Evolutionary conservation across 2,797 vertebrate genomes (phyloP).

Genomic region (Halcyon smyrnensis): DNA sequence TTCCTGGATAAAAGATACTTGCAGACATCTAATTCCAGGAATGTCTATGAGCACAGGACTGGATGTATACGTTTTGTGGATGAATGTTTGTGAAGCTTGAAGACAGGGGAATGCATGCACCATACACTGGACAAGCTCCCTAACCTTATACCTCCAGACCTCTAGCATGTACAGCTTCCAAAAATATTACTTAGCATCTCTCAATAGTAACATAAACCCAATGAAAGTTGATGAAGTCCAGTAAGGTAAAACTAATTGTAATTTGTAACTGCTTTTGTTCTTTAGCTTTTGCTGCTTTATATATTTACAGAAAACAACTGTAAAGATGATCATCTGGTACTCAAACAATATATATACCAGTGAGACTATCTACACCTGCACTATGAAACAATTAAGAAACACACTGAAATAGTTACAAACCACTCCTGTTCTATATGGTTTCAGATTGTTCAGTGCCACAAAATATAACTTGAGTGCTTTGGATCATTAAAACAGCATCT

Average conservation of each 20-base stretch:
- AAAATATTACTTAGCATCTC: neutral
- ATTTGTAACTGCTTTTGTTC: neutral
- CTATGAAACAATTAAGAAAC: neutral
- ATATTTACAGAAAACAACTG: neutral
- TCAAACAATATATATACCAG: neutral
- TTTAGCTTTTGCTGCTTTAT: neutral
- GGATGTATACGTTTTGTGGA: neutral
- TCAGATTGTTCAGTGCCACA: neutral
- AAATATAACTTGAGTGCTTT: neutral
- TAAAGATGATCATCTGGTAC: neutral
- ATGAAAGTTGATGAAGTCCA: neutral
- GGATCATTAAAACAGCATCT: neutral
- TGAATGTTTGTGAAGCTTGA: neutral
- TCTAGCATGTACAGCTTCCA: neutral
- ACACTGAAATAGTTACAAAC: neutral
- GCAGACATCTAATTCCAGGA: neutral
- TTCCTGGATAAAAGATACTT: neutral
- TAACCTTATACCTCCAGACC: neutral
- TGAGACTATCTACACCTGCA: neutral
- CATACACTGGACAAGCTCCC: neutral
- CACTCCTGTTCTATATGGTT: neutral
- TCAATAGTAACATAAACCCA: neutral
- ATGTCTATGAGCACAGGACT: neutral
- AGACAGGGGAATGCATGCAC: neutral
- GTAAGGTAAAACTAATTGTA: neutral